A percentile compares a stretch with the other conserved stretches of the same genome.
Evolutionary conservation across 2,113 vertebrate genomes (phyloP).

Genomic region (Ceyx melanurus): DNA sequence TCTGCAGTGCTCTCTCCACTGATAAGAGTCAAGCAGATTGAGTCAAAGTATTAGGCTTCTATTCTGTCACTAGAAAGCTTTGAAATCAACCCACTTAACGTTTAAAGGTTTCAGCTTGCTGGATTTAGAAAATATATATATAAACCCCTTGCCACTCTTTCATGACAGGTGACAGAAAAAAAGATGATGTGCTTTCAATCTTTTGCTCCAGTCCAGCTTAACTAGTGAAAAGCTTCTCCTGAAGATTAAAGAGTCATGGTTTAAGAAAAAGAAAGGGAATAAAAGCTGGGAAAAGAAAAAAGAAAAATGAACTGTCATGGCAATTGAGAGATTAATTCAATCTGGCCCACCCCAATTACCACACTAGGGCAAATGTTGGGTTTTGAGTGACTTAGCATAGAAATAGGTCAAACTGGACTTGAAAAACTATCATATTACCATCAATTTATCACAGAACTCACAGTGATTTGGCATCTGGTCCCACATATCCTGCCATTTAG

Average conservation of each 20-base stretch:
- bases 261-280: not conserved
- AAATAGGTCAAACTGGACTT: not conserved
- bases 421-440: not conserved
- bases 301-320: not conserved
- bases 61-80: not conserved
- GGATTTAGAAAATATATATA: not conserved
- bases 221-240: not conserved
- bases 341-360: not conserved
- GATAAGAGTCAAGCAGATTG: not conserved
- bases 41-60: not conserved
- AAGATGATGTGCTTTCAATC: not conserved
- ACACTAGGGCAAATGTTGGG: not conserved
- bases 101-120: not conserved
- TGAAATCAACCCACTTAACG: not conserved
- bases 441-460: not conserved
- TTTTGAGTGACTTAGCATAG: not conserved
- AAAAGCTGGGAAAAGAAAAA: not conserved
- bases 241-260: not conserved
- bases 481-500: not conserved
- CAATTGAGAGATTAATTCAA: not conserved
- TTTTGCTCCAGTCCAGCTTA: not conserved
- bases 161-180: not conserved
- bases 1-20: not conserved
- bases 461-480: not conserved
- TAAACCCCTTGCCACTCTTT: not conserved